Base-by-base conservation (phyloP, 2,888 invertebrate species). In the Allacma fusca region DNA sequence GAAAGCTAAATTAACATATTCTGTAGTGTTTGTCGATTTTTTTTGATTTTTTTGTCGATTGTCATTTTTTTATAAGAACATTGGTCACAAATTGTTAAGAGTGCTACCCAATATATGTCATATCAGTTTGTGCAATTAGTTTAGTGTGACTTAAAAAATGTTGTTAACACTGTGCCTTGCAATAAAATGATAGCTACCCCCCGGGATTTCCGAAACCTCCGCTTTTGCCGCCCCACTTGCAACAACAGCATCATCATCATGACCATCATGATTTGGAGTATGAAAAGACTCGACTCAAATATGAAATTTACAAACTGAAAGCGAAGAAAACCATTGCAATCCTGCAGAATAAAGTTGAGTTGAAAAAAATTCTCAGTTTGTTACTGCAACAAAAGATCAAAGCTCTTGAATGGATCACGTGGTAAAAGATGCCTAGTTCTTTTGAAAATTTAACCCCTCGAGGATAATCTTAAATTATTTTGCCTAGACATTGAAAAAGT, bases 301-400 rank as follows among this genome's bases (percentile, higher is more conserved):
- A 83, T 76, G 84, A 84, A 70, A 83, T 84, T 70, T 78, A 83
- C 43, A 84, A 84, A 71, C 64, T 84, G 50, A 84, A 84, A 69
- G 84, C 84, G 29, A 84, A 84, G 77, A 82, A 82, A 80, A 84
- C 83, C 75, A 83, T 84, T 79, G 83, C 84, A 28, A 78, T 84
- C 26, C 72, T 84, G 16, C 84, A 84, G 70, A 84, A 84, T 75
- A 84, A 84, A 75, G 82, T 84, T 16, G 84, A 84, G 57, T 69
- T 84, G 34, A 84, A 84, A 78, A 84, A 84, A 69, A 75, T 84
- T 62, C 77, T 84, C 24, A 84, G 83, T 77, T 79, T 84, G 75
- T 75, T 84, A 19, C 74, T 84, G 0, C 84, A 84, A 65, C 83
- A 84, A 72, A 84, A 84, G 78, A 83, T 84, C 76, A 83, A 83